Evolutionary conservation across 2,888 invertebrate species (phyloP), one percentile per base, ranked within the genome.

Genomic region (Nymphalis urticae): DNA sequence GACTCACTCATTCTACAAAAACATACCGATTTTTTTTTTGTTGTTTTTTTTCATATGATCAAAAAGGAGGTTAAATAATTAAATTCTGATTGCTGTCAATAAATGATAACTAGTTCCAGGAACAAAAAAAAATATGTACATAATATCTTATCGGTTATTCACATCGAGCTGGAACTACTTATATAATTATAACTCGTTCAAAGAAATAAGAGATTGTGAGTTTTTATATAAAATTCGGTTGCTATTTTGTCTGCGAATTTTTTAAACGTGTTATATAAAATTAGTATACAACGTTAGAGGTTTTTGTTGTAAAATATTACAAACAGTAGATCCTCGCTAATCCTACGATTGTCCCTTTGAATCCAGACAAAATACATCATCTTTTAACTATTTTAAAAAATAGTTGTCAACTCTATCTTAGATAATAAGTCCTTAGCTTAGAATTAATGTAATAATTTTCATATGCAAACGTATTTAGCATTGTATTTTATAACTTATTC

Each of bases 51-150:
- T 69, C 64, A 16, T 50, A 36, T 24, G 36, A n/a, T 48, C 62
- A 54, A 64, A 62, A 67, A 66, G 62, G 51, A 72, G 60, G 62
- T 42, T 60, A 63, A 47, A 68, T 71, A 71, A 71, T 68, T 68
- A 59, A 64, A 71, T 63, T 69, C 62, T 27, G 58, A 58, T 58
- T 50, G 62, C 67, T 64, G 72, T 65, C 72, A 60, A 58, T 69
- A 71, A 69, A 66, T 70, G 68, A 72, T 70, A 58, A 63, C 66
- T 48, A 59, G 63, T 71, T 71, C 63, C 54, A 16, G 51, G 48
- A 47, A 54, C 36, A 64, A 71, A 67, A 70, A 69, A 68, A 42
- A 4, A 36, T 36, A 36, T 13, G 13, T 42, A 42, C 13, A 42
- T 42, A 42, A 42, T 32, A 27, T 48, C 53, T 36, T 58, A 66